A percentile compares a stretch with the other conserved stretches of the same genome.
Evolutionary conservation across 2,113 vertebrate species (phyloP).

Genomic region (Mobula birostris): DNA sequence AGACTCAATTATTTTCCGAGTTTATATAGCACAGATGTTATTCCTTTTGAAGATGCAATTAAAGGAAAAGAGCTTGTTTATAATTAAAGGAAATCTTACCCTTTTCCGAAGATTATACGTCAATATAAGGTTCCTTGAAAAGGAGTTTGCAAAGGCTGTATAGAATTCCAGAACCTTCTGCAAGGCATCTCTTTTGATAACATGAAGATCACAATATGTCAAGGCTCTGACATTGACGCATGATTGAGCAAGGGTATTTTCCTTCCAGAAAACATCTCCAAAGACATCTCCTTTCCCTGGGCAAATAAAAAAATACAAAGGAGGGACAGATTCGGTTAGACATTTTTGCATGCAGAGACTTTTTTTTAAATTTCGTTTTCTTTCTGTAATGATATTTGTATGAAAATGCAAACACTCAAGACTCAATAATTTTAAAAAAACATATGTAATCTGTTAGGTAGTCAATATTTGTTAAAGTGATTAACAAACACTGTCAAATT

Average conservation of each 20-base stretch:
- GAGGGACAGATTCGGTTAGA: not conserved
- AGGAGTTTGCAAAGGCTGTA: constrained; percentile 85
- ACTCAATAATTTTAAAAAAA: not conserved
- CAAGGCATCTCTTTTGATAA: constrained; percentile 86
- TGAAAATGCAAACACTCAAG: not conserved
- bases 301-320: constrained; percentile 38
- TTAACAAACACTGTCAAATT: not conserved
- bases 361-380: not conserved
- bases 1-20: not conserved
- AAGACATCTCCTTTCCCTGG: constrained; percentile 93
- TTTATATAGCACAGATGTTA: not conserved
- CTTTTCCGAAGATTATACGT: constrained; percentile 93
- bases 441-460: not conserved
- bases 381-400: not conserved
- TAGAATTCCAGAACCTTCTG: constrained; percentile 96
- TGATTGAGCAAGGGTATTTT: constrained; percentile 80
- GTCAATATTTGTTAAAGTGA: not conserved
- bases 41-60: not conserved
- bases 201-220: constrained; percentile 93
- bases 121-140: constrained; percentile 84
- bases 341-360: not conserved
- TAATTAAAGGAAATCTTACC: constrained; percentile 56
- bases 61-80: not conserved
- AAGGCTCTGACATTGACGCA: constrained; percentile 88
- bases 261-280: constrained; percentile 97